Evolutionary conservation across 2,797 vertebrate species (phyloP).

Genomic region (Pelodytes ibericus): DNA sequence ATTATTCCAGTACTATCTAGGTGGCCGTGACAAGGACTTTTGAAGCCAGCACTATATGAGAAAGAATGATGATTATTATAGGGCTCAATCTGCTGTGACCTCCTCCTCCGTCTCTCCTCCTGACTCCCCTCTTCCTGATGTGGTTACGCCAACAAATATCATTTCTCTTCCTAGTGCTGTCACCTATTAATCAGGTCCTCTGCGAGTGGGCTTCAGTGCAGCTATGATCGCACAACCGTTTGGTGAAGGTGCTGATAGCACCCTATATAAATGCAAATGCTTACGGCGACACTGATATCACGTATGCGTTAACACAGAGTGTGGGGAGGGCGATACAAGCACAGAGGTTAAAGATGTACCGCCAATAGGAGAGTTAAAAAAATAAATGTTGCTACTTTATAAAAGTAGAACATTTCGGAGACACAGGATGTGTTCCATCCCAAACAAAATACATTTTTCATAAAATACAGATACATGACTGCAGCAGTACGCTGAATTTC

Average conservation of each 20-base stretch:
- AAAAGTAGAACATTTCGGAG: neutral
- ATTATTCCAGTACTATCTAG: constrained; percentile 28
- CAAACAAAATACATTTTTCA: neutral
- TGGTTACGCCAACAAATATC: constrained; percentile 41
- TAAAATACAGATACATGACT: neutral
- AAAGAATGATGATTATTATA: constrained; percentile 48
- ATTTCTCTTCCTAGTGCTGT: constrained; percentile 36
- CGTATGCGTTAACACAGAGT: constrained; percentile 17
- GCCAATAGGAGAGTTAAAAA: neutral
- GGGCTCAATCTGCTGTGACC: constrained; percentile 51
- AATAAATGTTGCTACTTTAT: neutral
- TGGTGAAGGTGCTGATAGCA: constrained; percentile 31
- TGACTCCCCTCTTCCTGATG: constrained; percentile 32
- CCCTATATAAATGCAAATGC: constrained; percentile 55
- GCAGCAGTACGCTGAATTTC: neutral
- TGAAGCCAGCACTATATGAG: constrained; percentile 36
- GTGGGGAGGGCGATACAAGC: neutral
- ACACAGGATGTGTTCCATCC: neutral
- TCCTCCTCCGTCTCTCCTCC: constrained; percentile 36
- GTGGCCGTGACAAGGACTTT: constrained; percentile 42
- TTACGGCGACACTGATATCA: constrained; percentile 32
- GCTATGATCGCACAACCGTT: constrained; percentile 8
- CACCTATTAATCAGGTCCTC: constrained; percentile 50
- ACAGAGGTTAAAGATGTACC: neutral
- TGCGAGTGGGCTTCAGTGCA: constrained; percentile 7